These are phyloP conservation scores for Drepanosiphum platanoidis DNA, from an alignment of 2,888 invertebrate genomes.

Conservation along the genomic window DNA sequence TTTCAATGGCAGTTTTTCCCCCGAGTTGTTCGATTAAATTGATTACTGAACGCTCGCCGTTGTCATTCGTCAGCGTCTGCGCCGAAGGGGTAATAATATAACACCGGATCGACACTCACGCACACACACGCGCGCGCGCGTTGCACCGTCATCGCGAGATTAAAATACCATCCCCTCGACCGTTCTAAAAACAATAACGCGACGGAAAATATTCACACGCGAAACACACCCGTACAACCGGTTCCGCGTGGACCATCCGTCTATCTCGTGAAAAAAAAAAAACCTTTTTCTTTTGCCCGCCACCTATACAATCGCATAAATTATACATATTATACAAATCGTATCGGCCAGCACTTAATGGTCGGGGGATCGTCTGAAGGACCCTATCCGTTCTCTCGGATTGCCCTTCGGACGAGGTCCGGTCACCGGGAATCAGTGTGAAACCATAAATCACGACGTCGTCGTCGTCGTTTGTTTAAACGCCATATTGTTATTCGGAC, in stretches of 20 bases:
- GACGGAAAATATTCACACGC: conserved; percentile 53
- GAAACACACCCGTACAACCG: conserved; percentile 27
- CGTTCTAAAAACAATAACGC: conserved; percentile 32
- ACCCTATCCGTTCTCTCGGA: not conserved
- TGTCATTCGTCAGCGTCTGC: conserved; percentile 20
- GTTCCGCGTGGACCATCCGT: conserved; percentile 19
- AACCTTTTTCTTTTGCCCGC: too few relatives aligned
- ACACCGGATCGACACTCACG: not conserved
- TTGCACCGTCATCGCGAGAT: not conserved
- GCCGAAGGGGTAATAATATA: conserved; percentile 14
- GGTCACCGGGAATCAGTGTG: conserved; percentile 16
- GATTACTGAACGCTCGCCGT: conserved; percentile 39
- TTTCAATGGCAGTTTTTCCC: conserved; percentile 15
- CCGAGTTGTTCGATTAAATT: conserved; percentile 45
- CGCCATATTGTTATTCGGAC: too few relatives aligned
- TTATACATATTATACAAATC: too few relatives aligned
- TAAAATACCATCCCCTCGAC: conserved; percentile 6
- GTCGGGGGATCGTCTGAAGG: not conserved
- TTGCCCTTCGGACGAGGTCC: not conserved
- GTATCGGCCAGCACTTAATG: not conserved
- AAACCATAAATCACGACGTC: conserved; percentile 8
- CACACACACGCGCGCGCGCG: not conserved
- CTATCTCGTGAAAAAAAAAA: not conserved
- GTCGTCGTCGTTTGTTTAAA: too few relatives aligned
- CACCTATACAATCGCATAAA: too few relatives aligned